A percentile compares a stretch with the other conserved stretches of the same genome.
phyloP scores from a whole-genome alignment of 2,113 vertebrate species.

The Onychostruthus taczanowskii region DNA sequence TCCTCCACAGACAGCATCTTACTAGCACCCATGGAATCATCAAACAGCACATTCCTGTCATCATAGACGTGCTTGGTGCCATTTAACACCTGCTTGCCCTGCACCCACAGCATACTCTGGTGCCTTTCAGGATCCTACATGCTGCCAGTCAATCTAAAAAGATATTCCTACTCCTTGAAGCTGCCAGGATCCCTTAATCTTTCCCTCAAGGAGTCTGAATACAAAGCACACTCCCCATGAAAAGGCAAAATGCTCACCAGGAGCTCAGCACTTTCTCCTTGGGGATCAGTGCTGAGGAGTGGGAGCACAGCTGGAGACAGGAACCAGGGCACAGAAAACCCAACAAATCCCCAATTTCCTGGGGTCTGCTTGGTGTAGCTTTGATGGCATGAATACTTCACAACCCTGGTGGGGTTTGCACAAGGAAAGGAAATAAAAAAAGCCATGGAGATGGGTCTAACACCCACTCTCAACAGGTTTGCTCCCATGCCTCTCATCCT shows the following conservation, averaged over 20 bases:
- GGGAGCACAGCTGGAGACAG: background rate
- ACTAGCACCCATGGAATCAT: background rate
- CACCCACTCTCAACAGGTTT: background rate
- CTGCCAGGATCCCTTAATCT: background rate
- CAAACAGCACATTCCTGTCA: background rate
- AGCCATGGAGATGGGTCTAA: background rate
- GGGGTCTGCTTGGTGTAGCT: background rate
- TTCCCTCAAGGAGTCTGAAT: background rate
- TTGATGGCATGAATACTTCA: background rate
- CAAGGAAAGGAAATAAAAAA: background rate
- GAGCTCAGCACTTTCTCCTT: background rate
- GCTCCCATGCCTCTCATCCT: background rate
- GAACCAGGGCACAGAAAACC: background rate
- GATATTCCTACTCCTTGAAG: background rate
- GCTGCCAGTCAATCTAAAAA: background rate
- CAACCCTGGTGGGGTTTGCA: background rate
- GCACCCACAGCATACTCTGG: rapidly evolving
- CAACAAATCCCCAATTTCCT: background rate
- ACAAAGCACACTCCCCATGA: background rate
- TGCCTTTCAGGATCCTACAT: background rate
- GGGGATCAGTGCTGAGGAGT: background rate
- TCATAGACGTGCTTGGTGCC: rapidly evolving
- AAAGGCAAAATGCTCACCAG: background rate
- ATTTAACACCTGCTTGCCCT: background rate
- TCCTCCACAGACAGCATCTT: background rate